A percentile compares a stretch with the other conserved stretches of the same genome.
phyloP scores from a whole-genome alignment of 2,888 invertebrate species.

The Tethea ocularis region DNA sequence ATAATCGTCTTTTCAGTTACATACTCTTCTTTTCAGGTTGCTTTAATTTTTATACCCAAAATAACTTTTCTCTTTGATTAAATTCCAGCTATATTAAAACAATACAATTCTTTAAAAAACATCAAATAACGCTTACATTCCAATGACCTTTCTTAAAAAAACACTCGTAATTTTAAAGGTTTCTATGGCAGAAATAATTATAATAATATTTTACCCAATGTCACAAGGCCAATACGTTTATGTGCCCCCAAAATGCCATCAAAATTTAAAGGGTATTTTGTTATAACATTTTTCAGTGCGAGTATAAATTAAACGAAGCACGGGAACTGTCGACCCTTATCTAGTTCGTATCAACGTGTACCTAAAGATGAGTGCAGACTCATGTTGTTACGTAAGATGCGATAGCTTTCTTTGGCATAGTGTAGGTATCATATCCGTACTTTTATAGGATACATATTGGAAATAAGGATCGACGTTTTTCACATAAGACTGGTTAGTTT shows the following conservation, averaged over 20 bases:
- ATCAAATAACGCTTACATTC: conserved; percentile 22
- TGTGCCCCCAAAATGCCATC: conserved; percentile 22
- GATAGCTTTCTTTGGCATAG: background rate
- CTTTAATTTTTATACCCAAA: too few relatives aligned
- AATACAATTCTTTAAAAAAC: background rate
- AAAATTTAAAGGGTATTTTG: conserved; percentile 32
- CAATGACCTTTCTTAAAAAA: conserved; percentile 10
- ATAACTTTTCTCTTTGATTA: too few relatives aligned
- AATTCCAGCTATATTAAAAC: background rate
- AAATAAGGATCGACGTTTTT: background rate
- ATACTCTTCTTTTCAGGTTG: too few relatives aligned
- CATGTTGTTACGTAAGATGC: conserved; percentile 13
- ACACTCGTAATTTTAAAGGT: conserved; percentile 11
- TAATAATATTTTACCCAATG: conserved; percentile 46
- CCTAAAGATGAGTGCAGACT: conserved; percentile 30
- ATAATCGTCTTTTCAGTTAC: too few relatives aligned
- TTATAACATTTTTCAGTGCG: conserved; percentile 49
- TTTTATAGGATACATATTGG: background rate
- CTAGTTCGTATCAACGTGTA: conserved; percentile 40
- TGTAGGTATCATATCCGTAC: too few relatives aligned
- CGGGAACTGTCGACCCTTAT: conserved; percentile 55
- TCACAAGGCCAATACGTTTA: conserved; percentile 38
- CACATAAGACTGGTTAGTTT: too few relatives aligned
- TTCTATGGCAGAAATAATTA: conserved; percentile 34
- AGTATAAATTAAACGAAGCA: conserved; percentile 56